Percentiles rank a stretch among this genome's conserved stretches.
Conservation (phyloP, 1,140 invertebrate genomes). For the Halesus radiatus region DNA sequence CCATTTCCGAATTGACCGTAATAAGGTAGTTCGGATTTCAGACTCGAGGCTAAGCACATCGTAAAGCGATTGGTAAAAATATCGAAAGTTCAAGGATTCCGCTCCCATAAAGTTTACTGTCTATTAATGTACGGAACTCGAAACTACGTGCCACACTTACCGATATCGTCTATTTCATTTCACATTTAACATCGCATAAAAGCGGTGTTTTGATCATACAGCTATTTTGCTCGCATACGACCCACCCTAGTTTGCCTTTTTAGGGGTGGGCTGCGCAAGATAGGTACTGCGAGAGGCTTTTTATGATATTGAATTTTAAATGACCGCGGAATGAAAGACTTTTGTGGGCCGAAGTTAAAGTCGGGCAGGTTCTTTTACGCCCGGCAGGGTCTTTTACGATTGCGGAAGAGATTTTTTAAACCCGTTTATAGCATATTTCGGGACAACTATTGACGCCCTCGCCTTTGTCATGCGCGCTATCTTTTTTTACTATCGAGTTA, state of each 20-base stretch:
- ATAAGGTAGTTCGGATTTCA: too few species aligned
- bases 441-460: neutral
- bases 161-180: slow-evolving; percentile 25
- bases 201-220: slow-evolving; percentile 14
- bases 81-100: neutral
- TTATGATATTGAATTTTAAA: slow-evolving; percentile 56
- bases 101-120: neutral
- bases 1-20: too few species aligned
- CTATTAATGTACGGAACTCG: neutral
- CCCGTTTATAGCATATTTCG: slow-evolving; percentile 23
- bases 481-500: slow-evolving; percentile 10
- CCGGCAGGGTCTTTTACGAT: slow-evolving; percentile 9
- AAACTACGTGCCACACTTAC: slow-evolving; percentile 19
- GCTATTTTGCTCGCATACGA: slow-evolving; percentile 1
- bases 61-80: neutral
- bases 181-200: slow-evolving; percentile 29
- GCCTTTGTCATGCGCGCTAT: slow-evolving; percentile 12
- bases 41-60: neutral
- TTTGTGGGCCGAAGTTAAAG: neutral
- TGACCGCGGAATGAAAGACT: slow-evolving; percentile 24
- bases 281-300: slow-evolving; percentile 26
- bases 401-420: slow-evolving; percentile 16
- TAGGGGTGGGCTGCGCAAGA: slow-evolving; percentile 19
- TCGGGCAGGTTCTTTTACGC: neutral
- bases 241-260: neutral